Conservation (phyloP, 2,113 vertebrate species). For the Mus musculus region DNA sequence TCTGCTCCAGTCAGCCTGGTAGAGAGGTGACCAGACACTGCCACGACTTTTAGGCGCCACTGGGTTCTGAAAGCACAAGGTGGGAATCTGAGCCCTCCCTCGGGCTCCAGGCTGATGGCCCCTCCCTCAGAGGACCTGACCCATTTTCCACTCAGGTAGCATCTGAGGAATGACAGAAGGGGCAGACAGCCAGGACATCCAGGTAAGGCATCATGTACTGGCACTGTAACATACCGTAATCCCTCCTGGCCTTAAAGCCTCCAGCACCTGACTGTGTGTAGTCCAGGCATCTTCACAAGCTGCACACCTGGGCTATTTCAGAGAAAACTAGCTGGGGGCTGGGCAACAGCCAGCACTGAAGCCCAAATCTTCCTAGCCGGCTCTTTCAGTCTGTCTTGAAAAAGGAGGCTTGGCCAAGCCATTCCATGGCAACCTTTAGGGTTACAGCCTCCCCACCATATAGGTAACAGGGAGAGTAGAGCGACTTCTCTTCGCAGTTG, state of each 20-base stretch:
- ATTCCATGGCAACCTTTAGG: neutral
- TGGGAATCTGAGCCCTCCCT: conserved; percentile 62
- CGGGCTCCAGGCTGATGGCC: neutral
- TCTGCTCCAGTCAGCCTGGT: neutral
- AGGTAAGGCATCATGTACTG: neutral
- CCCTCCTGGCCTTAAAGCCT: neutral
- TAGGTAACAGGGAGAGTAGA: conserved; percentile 20
- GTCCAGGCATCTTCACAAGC: neutral
- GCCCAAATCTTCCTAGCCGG: neutral
- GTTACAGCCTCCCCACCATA: neutral
- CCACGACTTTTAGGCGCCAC: neutral
- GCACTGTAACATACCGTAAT: neutral
- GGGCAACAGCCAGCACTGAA: neutral
- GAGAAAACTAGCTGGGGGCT: neutral
- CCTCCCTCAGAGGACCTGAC: conserved; percentile 72
- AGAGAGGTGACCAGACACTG: neutral
- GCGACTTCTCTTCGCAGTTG: neutral
- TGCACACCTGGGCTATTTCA: neutral
- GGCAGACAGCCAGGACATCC: neutral
- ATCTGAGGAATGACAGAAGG: conserved; percentile 36
- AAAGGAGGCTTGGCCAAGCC: neutral
- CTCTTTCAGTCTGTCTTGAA: neutral
- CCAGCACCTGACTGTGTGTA: neutral
- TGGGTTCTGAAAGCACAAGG: neutral
- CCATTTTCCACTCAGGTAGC: conserved; percentile 69